Evolutionary conservation across 2,888 invertebrate genomes (phyloP).

Genomic region (Drosophila longiperda): DNA sequence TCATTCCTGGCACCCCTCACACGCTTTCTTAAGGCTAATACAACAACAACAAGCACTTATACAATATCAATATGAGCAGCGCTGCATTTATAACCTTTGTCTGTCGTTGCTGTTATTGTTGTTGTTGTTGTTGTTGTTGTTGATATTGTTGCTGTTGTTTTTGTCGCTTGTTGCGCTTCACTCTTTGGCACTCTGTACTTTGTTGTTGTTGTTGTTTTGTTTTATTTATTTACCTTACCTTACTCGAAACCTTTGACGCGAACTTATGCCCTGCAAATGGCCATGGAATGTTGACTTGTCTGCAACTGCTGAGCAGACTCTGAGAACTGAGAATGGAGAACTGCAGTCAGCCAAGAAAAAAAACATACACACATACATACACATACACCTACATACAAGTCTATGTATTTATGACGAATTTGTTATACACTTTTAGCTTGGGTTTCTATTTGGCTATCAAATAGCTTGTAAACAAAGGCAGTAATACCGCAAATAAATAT

Average conservation of each 20-base stretch:
- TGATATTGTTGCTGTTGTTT: slow-evolving; percentile 23
- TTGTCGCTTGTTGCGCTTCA: slow-evolving; percentile 55
- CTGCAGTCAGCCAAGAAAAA: slow-evolving; percentile 35
- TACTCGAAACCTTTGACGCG: slow-evolving; percentile 81
- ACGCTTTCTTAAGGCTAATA: slow-evolving; percentile 51
- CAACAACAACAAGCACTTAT: slow-evolving; percentile 36
- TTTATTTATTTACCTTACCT: slow-evolving; percentile 24
- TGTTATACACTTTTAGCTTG: slow-evolving; percentile 34
- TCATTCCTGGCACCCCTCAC: neutral
- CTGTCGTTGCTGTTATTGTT: slow-evolving; percentile 28
- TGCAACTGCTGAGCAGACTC: slow-evolving; percentile 45
- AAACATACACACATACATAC: neutral
- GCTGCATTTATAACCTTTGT: slow-evolving; percentile 69
- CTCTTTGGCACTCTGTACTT: slow-evolving; percentile 60
- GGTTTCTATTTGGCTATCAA: neutral
- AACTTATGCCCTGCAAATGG: slow-evolving; percentile 82
- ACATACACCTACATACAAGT: neutral
- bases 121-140: slow-evolving; percentile 29
- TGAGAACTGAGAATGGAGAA: slow-evolving; percentile 45
- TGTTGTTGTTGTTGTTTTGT: slow-evolving; percentile 20
- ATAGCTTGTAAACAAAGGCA: slow-evolving; percentile 20
- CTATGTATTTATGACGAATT: slow-evolving; percentile 29
- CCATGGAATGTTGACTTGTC: slow-evolving; percentile 77
- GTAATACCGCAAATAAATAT: neutral
- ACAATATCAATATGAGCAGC: slow-evolving; percentile 71